phyloP scores from a whole-genome alignment of 2,113 vertebrate species.

The Chloebia gouldiae region DNA sequence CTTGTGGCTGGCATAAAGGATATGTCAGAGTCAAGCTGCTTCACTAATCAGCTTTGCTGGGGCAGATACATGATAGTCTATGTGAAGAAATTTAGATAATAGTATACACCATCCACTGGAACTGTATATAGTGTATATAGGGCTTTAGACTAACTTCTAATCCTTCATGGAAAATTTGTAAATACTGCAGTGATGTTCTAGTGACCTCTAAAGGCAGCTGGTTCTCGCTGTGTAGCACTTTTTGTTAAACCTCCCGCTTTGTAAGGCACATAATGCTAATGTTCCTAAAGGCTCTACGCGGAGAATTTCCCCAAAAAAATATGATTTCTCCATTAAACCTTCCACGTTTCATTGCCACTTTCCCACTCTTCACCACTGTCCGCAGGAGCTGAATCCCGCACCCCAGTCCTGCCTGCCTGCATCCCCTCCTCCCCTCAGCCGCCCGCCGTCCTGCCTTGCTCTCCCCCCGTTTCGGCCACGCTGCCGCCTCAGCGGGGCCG shows the following conservation, averaged over 20 bases:
- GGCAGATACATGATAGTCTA: conserved; percentile 74
- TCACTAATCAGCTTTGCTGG: conserved; percentile 83
- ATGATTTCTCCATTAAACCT: not conserved
- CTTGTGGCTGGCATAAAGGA: conserved; percentile 78
- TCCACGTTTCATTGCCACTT: not conserved
- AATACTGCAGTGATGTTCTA: conserved; percentile 87
- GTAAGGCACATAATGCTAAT: not conserved
- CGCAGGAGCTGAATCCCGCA: not conserved
- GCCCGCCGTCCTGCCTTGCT: not conserved
- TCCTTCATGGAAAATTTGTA: conserved; percentile 74
- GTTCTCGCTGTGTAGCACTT: conserved; percentile 32
- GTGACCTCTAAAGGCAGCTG: conserved; percentile 96
- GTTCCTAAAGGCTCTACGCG: not conserved
- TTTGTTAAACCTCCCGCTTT: conserved; percentile 36
- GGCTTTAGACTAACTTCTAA: conserved; percentile 67
- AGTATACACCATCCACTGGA: conserved; percentile 61
- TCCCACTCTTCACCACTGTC: not conserved
- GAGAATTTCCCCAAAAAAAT: not conserved
- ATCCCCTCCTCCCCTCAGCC: not conserved
- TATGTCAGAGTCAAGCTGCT: conserved; percentile 81
- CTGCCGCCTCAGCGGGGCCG: not conserved
- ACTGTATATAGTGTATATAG: conserved; percentile 52
- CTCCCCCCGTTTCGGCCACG: not conserved
- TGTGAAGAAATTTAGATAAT: conserved; percentile 85
- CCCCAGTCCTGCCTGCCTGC: not conserved